phyloP scores from a whole-genome alignment of 2,113 vertebrate genomes.

The Sphyrna mokarran region DNA sequence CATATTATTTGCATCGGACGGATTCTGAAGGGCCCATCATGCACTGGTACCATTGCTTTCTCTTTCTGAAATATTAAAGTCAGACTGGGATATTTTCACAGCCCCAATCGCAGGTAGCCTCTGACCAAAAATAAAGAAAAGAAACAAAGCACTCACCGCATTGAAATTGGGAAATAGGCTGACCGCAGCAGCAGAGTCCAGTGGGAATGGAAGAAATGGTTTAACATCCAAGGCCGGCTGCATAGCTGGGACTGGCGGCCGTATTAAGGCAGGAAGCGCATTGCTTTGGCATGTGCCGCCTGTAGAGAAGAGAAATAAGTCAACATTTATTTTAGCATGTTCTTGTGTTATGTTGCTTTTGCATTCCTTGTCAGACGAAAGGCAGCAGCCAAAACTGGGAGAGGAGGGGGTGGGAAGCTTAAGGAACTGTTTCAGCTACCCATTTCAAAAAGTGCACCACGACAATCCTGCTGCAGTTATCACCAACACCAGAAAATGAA shows the following conservation, averaged over 20 bases:
- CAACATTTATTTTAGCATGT: constrained; percentile 13
- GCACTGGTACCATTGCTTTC: neutral
- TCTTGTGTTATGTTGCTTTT: neutral
- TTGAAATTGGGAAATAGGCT: constrained; percentile 88
- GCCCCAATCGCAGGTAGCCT: neutral
- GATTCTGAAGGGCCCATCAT: neutral
- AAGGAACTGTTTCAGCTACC: constrained; percentile 52
- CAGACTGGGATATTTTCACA: neutral
- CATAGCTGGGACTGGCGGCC: constrained; percentile 72
- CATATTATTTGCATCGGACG: neutral
- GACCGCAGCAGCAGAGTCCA: constrained; percentile 72
- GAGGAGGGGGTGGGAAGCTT: neutral
- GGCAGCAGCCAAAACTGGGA: neutral
- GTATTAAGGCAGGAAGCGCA: constrained; percentile 81
- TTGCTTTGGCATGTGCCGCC: constrained; percentile 90
- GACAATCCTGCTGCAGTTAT: neutral
- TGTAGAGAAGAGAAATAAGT: constrained; percentile 47
- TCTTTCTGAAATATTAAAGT: neutral
- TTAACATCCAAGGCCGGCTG: constrained; percentile 82
- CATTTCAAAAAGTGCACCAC: constrained; percentile 37
- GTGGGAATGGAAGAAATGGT: constrained; percentile 82
- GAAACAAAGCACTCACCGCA: constrained; percentile 66
- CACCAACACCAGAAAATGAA: neutral
- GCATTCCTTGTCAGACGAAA: neutral
- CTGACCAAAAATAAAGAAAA: neutral